phyloP scores from a whole-genome alignment of 2,888 invertebrate species.

The Ellobium chinense region DNA sequence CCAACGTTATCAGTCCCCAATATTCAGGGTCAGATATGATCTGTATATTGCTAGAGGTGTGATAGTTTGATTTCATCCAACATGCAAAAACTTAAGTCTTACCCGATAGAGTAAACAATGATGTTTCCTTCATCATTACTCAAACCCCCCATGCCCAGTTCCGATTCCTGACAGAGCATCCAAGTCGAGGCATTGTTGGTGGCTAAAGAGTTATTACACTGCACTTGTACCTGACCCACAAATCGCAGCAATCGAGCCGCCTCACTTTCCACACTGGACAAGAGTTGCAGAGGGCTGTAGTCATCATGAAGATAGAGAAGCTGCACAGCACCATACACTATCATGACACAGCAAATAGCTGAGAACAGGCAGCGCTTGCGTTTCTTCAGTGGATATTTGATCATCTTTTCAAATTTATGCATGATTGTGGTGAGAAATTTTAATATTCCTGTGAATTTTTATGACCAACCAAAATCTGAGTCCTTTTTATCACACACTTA shows the following conservation, averaged over 20 bases:
- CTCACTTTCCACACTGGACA: constrained; percentile 72
- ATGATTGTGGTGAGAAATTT: no score
- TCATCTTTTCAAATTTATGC: not conserved
- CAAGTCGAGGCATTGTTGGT: constrained; percentile 68
- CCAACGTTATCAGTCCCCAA: no score
- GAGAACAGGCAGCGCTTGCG: constrained; percentile 61
- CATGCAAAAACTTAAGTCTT: constrained; percentile 40
- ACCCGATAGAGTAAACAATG: constrained; percentile 73
- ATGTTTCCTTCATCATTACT: constrained; percentile 54
- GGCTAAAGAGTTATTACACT: constrained; percentile 70
- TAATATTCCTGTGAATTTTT: no score
- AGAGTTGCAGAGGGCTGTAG: constrained; percentile 70
- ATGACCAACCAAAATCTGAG: no score
- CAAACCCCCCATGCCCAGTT: constrained; percentile 64
- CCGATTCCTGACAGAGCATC: constrained; percentile 70
- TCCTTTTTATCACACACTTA: no score
- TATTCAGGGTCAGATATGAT: no score
- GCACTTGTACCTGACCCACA: constrained; percentile 70
- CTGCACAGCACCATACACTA: constrained; percentile 60
- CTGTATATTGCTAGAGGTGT: no score
- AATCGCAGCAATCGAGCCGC: constrained; percentile 71
- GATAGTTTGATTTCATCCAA: not conserved
- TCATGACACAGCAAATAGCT: constrained; percentile 47
- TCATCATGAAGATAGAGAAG: constrained; percentile 64
- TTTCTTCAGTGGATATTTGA: constrained; percentile 41